phyloP scores from a whole-genome alignment of 2,113 vertebrate genomes.

The Chrysemys picta region DNA sequence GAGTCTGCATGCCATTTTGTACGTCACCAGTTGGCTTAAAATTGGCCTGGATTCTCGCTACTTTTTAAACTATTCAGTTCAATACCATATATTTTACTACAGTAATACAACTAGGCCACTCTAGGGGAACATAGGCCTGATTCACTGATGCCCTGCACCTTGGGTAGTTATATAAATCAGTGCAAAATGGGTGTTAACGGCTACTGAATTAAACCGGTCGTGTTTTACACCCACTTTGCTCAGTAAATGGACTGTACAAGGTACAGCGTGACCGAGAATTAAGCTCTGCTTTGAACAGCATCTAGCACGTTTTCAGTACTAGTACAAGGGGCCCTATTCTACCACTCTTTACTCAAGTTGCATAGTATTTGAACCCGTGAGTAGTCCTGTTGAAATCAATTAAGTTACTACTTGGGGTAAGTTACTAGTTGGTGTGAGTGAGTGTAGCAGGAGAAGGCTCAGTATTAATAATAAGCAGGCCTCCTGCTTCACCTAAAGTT shows the following conservation, averaged over 20 bases:
- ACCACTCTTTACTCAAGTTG: neutral
- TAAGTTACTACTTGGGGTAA: neutral
- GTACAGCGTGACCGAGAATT: neutral
- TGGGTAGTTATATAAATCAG: neutral
- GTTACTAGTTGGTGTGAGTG: neutral
- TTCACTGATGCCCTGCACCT: neutral
- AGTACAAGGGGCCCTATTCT: neutral
- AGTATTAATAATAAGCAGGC: neutral
- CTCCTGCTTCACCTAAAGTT: neutral
- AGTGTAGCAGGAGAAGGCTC: neutral
- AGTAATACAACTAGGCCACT: neutral
- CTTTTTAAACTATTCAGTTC: neutral
- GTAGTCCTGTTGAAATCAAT: neutral
- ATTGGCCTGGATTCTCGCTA: neutral
- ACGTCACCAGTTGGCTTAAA: rapidly evolving
- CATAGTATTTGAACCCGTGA: neutral
- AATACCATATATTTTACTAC: neutral
- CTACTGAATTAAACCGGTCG: neutral
- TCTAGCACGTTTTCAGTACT: neutral
- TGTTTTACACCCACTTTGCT: neutral
- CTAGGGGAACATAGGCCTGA: neutral
- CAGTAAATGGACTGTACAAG: neutral
- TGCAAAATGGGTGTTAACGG: neutral
- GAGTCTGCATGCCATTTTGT: neutral
- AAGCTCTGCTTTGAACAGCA: neutral